A percentile compares a stretch with the other conserved stretches of the same genome.
Conservation (phyloP, 2,797 vertebrate genomes). For the Spatula clypeata region DNA sequence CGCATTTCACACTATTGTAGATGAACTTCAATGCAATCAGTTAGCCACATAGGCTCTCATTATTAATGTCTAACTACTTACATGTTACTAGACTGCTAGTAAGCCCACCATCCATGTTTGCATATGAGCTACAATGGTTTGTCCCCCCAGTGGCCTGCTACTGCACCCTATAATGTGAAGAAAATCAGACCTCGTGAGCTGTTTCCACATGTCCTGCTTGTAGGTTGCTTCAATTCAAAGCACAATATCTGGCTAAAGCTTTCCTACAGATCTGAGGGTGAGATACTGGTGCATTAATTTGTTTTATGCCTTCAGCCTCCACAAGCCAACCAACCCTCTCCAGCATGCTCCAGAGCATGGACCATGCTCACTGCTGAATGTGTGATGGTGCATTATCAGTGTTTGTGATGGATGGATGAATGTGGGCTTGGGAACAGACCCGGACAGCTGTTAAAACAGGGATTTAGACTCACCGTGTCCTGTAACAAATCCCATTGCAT, state of each 20-base stretch:
- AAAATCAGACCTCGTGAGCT: not conserved
- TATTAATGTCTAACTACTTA: not conserved
- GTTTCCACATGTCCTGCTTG: not conserved
- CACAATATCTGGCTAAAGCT: not conserved
- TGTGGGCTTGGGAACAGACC: not conserved
- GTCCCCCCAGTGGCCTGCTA: not conserved
- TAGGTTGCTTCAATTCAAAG: not conserved
- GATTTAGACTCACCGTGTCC: not conserved
- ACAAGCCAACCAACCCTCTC: fast-evolving
- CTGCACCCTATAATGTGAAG: not conserved
- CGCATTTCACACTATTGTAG: fast-evolving
- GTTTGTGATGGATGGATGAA: not conserved
- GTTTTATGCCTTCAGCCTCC: not conserved
- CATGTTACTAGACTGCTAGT: not conserved
- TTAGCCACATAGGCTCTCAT: not conserved
- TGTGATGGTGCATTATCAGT: not conserved
- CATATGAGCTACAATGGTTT: not conserved
- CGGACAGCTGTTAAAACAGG: not conserved
- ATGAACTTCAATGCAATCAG: not conserved
- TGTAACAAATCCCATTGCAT: not conserved
- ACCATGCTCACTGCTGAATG: not conserved
- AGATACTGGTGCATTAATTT: not conserved
- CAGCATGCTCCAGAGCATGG: not conserved
- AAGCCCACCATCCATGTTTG: not conserved
- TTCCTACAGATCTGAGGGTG: not conserved